Base-by-base conservation (phyloP, 2,113 vertebrate species). In the Columba livia region DNA sequence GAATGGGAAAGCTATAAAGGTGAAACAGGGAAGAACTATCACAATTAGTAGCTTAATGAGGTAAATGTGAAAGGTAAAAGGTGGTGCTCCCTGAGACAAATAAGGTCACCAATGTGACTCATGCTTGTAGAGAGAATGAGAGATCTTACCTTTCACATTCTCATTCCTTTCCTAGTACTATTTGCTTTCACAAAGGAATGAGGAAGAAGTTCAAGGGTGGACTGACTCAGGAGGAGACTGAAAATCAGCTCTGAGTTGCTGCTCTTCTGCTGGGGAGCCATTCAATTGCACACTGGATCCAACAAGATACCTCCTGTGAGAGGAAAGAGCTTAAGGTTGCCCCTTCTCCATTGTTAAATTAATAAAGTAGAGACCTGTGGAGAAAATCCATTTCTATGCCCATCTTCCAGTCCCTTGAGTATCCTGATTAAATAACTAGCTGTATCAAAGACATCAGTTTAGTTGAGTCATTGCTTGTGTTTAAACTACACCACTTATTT, bases 331-430 rank as follows among this genome's bases (percentile, higher is more conserved):
- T 91, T 64, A 84, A 84, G 65, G 73, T 86, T 84, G 83, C 48
- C 48, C 53, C 53, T 56, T 83, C 83, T 82, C 65, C 48, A 65
- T 40, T 65, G 72, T 71, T 92, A 92, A 93, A 96, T 86, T 95
- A 92, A 92, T 96, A 79, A 94, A 90, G 34, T 61, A 86, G 77
- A 86, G 75, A 86, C 93, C 88, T 95, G 53, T 66, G 48, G 64
- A 93, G 93, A 95, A 94, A 95, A 97, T 95, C 84, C 73, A 89
- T 90, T 94, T 88, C 38, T 32, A 17, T 86, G 57, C 85, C 88
- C 72, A 88, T 96, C 72, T 89, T 95, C 75, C 69, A 72, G 44
- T 96, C 94, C 73, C 95, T 84, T 78, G 94, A 67, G 80, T 71
- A 82, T 88, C 57, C 79, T 94, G 93, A 96, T 97, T 89, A 91